A percentile compares a stretch with the other conserved stretches of the same genome.
Evolutionary conservation across 2,113 vertebrate species (phyloP).

Genomic region (Arizona elegans): DNA sequence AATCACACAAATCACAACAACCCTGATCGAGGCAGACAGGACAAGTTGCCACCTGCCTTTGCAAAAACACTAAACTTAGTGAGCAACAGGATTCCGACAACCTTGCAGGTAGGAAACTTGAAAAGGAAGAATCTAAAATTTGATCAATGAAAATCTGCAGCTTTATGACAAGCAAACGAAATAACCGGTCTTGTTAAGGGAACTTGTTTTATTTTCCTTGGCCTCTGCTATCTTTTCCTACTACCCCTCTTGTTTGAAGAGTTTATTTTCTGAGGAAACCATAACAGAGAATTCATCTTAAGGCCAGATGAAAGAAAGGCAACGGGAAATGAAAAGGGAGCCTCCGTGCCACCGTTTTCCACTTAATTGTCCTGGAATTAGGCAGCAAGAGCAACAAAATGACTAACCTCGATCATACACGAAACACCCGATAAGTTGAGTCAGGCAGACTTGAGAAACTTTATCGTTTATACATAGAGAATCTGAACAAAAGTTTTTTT

Average conservation of each 20-base stretch:
- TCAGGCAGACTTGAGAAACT: conserved; percentile 50
- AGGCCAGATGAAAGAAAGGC: conserved; percentile 42
- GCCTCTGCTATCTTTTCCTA: background rate
- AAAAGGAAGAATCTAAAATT: background rate
- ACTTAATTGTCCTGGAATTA: conserved; percentile 56
- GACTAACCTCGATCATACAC: conserved; percentile 51
- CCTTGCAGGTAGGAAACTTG: background rate
- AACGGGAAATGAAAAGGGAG: conserved; percentile 41
- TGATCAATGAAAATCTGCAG: background rate
- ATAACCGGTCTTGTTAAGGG: background rate
- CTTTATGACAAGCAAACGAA: background rate
- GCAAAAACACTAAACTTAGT: background rate
- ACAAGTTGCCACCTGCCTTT: background rate
- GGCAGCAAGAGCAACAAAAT: conserved; percentile 51
- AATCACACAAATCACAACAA: background rate
- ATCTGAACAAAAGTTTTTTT: background rate
- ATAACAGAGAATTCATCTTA: conserved; percentile 45
- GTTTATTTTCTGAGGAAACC: conserved; percentile 16
- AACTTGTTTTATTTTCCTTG: background rate
- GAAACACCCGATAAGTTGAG: conserved; percentile 22
- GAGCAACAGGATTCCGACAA: background rate
- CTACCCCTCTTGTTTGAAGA: too few species aligned
- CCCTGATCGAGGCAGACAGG: background rate
- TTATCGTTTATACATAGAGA: conserved; percentile 30
- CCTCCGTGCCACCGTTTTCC: conserved; percentile 47